A percentile compares a stretch with the other conserved stretches of the same genome.
Evolutionary conservation across 2,797 vertebrate genomes (phyloP).

Genomic region (Tenualosa ilisha): DNA sequence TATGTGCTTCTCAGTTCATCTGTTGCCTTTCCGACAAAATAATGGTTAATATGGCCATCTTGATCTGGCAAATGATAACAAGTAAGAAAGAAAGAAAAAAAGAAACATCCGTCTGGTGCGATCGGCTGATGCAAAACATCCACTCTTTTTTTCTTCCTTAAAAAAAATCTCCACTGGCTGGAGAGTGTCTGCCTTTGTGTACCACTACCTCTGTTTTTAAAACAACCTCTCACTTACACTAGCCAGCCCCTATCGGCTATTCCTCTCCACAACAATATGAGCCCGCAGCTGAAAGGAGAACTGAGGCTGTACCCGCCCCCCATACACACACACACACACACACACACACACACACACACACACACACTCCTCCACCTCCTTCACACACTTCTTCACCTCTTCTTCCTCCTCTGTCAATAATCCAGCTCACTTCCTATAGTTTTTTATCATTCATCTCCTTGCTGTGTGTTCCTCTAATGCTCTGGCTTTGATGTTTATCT

Average conservation of each 20-base stretch:
- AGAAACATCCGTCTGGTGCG: conserved; percentile 8
- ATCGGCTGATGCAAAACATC: background rate
- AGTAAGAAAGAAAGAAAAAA: background rate
- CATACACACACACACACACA: background rate
- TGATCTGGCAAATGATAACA: background rate
- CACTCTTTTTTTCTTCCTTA: background rate
- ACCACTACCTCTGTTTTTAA: background rate
- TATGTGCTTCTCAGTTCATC: conserved; percentile 18
- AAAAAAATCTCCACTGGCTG: background rate
- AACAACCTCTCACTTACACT: background rate
- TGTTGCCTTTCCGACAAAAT: conserved; percentile 21
- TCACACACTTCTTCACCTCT: conserved; percentile 23
- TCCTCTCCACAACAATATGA: background rate
- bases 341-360: background rate
- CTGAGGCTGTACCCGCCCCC: background rate
- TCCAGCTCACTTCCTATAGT: conserved; percentile 31
- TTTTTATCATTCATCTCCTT: conserved; percentile 34
- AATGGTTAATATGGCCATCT: conserved; percentile 10
- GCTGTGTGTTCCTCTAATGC: conserved; percentile 30
- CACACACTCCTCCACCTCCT: background rate
- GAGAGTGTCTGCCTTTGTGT: conserved; percentile 4
- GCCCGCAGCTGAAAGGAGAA: background rate
- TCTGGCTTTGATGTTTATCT: conserved; percentile 32
- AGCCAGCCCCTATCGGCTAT: conserved; percentile 9
- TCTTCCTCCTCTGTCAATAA: conserved; percentile 21